phyloP scores from a whole-genome alignment of 2,888 invertebrate genomes.

The Antitype chi region DNA sequence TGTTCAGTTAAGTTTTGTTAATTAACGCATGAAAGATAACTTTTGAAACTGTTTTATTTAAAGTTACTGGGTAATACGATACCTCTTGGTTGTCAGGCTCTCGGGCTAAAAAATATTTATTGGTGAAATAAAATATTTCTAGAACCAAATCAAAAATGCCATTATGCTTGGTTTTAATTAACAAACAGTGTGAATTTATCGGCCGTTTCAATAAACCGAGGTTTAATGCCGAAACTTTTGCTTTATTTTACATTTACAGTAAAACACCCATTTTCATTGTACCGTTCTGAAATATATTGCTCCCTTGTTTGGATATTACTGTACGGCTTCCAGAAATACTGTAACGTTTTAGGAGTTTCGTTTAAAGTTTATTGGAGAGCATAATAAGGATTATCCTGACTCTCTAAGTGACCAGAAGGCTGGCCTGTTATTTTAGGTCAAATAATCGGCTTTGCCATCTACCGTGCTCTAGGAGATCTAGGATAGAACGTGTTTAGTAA shows the following conservation, averaged over 20 bases:
- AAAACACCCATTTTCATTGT: conserved; percentile 27
- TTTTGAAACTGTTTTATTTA: no score
- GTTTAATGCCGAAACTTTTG: conserved; percentile 34
- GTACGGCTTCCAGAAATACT: background rate
- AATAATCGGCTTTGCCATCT: no score
- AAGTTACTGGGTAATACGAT: no score
- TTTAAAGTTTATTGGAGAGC: background rate
- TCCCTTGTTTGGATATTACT: conserved; percentile 29
- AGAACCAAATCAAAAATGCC: conserved; percentile 2
- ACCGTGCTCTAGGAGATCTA: no score
- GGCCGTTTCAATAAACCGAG: conserved; percentile 33
- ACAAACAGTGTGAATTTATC: conserved; percentile 38
- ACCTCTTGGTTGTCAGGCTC: no score
- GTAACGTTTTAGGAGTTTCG: background rate
- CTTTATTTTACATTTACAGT: conserved; percentile 29
- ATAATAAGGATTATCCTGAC: background rate
- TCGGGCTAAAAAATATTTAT: background rate
- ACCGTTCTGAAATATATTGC: conserved; percentile 39
- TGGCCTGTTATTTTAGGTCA: no score
- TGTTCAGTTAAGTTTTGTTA: no score
- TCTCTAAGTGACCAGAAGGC: background rate
- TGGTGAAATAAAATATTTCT: background rate
- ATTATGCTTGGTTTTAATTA: conserved; percentile 31
- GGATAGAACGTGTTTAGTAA: no score
- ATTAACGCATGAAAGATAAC: no score